Base-by-base conservation (phyloP, 2,797 vertebrate genomes). In the Rallus crepitans region DNA sequence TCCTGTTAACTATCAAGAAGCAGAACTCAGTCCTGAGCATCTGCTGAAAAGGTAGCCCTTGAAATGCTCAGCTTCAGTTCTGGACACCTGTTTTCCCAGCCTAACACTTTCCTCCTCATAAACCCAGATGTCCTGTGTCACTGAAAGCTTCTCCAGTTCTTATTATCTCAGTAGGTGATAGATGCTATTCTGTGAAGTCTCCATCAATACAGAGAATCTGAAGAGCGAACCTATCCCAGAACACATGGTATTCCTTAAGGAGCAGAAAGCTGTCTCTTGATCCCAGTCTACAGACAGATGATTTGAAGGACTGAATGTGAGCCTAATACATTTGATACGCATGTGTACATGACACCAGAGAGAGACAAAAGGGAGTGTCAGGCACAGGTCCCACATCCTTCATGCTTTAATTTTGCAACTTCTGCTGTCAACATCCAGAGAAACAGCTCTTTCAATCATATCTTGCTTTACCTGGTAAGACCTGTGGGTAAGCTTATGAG, bases 71-170 rank as follows among this genome's bases (percentile, higher is more conserved):
- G 37, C 48, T 87, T 91, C 42, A 33, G 50, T 56, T 48, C 79
- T 94, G 82, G 70, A 79, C 79, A 91, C 81, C 77, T 95, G 87
- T 91, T 95, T 94, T 94, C 80, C 89, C 93, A 94, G 80, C 21
- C 57, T 48, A 76, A 66, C 48, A 28, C 18, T 83, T 80, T 50
- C 11, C 14, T 88, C 9, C 31, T 79, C 21, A 10, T 42, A 72
- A 89, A 85, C 50, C 68, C 89, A 95, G 77, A 75, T 80, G 45
- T 77, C 42, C 42, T 79, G 50, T 59, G 75, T 52, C 9, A 0
- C 31, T 69, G 52, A 70, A 83, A 89, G 56, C 23, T 70, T 70
- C 64, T 80, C 60, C 57, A 55, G 59, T 31, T 85, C 28, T 68
- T 65, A 42, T n/a, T 72, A 16, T 37, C 52, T 69, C 15, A 15